Evolutionary conservation across 2,888 invertebrate genomes (phyloP).

Genomic region (Conops quadrifasciatus): DNA sequence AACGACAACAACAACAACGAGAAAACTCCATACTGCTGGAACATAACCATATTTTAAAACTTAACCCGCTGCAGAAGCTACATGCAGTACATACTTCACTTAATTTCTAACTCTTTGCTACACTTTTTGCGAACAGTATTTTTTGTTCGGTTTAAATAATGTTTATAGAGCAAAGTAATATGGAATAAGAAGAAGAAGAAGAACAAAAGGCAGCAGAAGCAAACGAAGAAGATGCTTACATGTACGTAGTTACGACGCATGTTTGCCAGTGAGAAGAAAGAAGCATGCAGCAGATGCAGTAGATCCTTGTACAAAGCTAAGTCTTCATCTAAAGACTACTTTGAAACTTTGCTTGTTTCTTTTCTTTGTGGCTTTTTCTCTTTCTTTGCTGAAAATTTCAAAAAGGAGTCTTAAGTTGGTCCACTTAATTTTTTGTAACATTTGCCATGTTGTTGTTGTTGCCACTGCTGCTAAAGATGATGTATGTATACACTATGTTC

Average conservation of each 20-base stretch:
- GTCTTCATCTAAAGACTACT: slow-evolving; percentile 19
- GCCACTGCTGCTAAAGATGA: background rate
- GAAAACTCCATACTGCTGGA: background rate
- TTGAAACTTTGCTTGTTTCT: slow-evolving; percentile 5
- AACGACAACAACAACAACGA: slow-evolving; percentile 7
- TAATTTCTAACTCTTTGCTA: slow-evolving; percentile 21
- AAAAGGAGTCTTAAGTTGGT: slow-evolving; percentile 18
- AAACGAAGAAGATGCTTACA: background rate
- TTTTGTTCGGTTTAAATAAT: slow-evolving; percentile 8
- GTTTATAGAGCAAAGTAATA: slow-evolving; percentile 7
- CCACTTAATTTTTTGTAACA: slow-evolving; percentile 9
- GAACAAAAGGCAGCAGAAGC: background rate
- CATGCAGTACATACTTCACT: slow-evolving; percentile 6
- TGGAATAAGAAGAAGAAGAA: background rate
- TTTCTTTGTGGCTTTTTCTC: background rate
- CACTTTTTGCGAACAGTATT: background rate
- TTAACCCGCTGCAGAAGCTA: background rate
- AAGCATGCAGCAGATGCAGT: background rate
- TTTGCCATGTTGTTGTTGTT: slow-evolving; percentile 1
- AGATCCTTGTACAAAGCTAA: no score
- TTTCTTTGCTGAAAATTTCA: background rate
- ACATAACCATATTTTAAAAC: no score
- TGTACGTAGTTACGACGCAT: no score
- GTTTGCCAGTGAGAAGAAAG: background rate
- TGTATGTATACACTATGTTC: no score